phyloP scores from a whole-genome alignment of 92 coral and sea anemone genomes.

The Muricea muricata region DNA sequence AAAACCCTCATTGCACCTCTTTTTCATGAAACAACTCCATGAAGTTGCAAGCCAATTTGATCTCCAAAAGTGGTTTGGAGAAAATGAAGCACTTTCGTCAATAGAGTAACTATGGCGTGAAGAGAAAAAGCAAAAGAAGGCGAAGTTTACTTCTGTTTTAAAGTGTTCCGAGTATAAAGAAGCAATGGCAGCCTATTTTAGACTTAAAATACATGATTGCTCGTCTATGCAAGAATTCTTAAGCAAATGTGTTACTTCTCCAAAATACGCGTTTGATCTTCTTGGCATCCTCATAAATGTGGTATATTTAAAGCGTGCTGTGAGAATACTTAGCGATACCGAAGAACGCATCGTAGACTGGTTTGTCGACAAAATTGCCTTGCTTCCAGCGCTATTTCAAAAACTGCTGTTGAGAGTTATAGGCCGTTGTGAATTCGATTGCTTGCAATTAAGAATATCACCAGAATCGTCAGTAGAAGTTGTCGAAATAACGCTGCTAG shows the following conservation, averaged over 20 bases:
- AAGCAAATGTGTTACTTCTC: slow-evolving; percentile 50
- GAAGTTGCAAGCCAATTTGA: slow-evolving; percentile 66
- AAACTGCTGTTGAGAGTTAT: too few species aligned
- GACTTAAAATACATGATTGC: background rate
- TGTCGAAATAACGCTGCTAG: too few species aligned
- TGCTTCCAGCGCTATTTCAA: too few species aligned
- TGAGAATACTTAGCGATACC: too few species aligned
- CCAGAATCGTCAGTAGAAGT: too few species aligned
- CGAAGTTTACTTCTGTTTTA: slow-evolving; percentile 11
- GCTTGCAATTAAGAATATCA: too few species aligned
- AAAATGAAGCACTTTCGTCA: slow-evolving; percentile 55
- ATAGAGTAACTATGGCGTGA: slow-evolving; percentile 57
- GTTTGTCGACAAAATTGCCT: too few species aligned
- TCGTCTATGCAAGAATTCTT: slow-evolving; percentile 1
- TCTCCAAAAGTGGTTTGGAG: slow-evolving; percentile 58
- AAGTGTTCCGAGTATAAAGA: slow-evolving; percentile 33
- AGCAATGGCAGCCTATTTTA: slow-evolving; percentile 40
- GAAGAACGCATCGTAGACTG: too few species aligned
- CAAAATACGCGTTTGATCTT: slow-evolving; percentile 24
- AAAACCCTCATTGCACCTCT: slow-evolving; percentile 46
- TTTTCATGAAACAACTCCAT: slow-evolving; percentile 80
- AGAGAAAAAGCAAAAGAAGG: slow-evolving; percentile 23
- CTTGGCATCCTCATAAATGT: slow-evolving; percentile 67
- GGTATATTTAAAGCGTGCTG: too few species aligned
- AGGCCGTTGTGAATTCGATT: too few species aligned